Evolutionary conservation across 2,113 vertebrate genomes (phyloP).

Genomic region (Brienomyrus longianalis): DNA sequence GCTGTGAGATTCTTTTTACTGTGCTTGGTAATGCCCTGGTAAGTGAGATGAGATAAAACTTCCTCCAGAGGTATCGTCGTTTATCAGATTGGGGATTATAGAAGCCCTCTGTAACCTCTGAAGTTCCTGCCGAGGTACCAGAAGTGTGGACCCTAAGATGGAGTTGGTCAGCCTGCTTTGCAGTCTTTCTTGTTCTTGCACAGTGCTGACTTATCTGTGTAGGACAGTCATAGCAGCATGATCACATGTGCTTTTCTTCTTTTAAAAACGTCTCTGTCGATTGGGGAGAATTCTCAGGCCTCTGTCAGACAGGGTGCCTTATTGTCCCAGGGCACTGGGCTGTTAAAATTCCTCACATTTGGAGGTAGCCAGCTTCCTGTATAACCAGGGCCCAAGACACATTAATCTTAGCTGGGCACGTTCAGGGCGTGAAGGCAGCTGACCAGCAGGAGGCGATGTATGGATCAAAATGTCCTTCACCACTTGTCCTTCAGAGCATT

Average conservation of each 20-base stretch:
- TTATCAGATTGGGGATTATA: not conserved
- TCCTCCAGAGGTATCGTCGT: no score
- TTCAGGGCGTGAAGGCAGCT: not conserved
- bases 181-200: not conserved
- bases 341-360: slow-evolving; percentile 8
- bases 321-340: not conserved
- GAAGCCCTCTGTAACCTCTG: not conserved
- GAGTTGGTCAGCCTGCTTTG: not conserved
- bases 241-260: not conserved
- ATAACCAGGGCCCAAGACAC: not conserved
- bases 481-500: not conserved
- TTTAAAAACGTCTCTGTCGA: not conserved
- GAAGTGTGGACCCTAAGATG: not conserved
- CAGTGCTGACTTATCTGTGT: not conserved
- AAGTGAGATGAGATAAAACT: not conserved
- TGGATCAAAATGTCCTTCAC: not conserved
- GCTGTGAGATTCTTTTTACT: not conserved
- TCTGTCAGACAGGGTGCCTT: not conserved
- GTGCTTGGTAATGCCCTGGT: not conserved
- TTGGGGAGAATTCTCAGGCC: not conserved
- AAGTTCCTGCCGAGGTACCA: not conserved
- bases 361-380: not conserved
- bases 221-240: not conserved
- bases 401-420: not conserved
- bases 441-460: not conserved